Conservation (phyloP, 2,797 vertebrate species). For the Melanogrammus aeglefinus region DNA sequence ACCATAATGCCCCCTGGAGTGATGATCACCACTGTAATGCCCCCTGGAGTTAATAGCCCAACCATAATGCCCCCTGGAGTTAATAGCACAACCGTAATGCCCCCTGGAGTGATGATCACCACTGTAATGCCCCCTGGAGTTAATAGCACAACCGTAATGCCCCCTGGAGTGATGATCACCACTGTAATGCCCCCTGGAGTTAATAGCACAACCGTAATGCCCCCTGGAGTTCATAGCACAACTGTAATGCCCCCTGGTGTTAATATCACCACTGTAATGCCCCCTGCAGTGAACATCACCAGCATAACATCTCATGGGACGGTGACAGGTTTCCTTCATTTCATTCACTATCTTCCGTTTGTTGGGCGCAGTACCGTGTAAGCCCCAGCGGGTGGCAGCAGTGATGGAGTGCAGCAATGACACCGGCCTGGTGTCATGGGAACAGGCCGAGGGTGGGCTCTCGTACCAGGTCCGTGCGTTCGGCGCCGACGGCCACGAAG, state of each 20-base stretch:
- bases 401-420: slow-evolving; percentile 59
- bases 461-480: slow-evolving; percentile 61
- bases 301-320: not conserved
- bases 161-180: no score
- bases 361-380: slow-evolving; percentile 62
- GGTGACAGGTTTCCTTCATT: not conserved
- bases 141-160: no score
- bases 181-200: no score
- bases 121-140: not conserved
- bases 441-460: slow-evolving; percentile 44
- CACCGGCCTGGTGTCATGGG: slow-evolving; percentile 70
- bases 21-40: no score
- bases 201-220: no score
- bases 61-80: not conserved
- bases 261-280: no score
- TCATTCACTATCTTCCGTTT: not conserved
- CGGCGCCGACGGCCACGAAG: slow-evolving; percentile 61
- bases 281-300: no score
- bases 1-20: no score
- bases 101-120: not conserved
- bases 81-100: not conserved
- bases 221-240: no score
- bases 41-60: not conserved
- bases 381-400: slow-evolving; percentile 55
- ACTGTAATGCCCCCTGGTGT: no score